Evolutionary conservation across 2,888 invertebrate genomes (phyloP).

Genomic region (Maniola hyperantus): DNA sequence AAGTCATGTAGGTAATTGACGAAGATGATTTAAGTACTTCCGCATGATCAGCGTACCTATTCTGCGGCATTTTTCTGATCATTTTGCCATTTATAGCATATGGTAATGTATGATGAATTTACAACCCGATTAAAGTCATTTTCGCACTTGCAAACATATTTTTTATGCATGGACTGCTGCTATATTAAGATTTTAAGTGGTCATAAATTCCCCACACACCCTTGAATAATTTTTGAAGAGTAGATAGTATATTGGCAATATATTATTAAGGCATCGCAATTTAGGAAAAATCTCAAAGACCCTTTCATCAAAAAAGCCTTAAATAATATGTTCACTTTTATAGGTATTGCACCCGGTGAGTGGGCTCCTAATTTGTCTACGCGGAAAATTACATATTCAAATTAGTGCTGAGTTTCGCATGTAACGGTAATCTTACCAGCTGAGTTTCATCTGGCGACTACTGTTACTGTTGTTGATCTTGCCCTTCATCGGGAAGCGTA

Average conservation of each 20-base stretch:
- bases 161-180: neutral
- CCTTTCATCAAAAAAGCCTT: too few relatives aligned
- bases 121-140: conserved; percentile 12
- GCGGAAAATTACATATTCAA: too few relatives aligned
- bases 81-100: conserved; percentile 4
- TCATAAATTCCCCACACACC: conserved; percentile 4
- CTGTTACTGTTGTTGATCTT: conserved; percentile 88
- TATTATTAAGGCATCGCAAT: too few relatives aligned
- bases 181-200: neutral
- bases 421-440: conserved; percentile 79
- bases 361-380: too few relatives aligned
- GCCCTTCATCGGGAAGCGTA: conserved; percentile 87
- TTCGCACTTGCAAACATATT: neutral
- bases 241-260: too few relatives aligned
- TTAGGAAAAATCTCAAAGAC: too few relatives aligned
- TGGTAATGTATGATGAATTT: conserved; percentile 6
- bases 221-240: too few relatives aligned
- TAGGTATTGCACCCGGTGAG: too few relatives aligned
- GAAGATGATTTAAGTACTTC: conserved; percentile 4
- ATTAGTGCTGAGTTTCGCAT: too few relatives aligned
- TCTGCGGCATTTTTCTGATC: conserved; percentile 1
- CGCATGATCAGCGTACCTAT: neutral
- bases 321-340: too few relatives aligned
- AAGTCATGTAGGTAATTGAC: neutral
- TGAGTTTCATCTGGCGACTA: conserved; percentile 89